Conservation (phyloP, 2,113 vertebrate species). For the Leucoraja erinaceus region DNA sequence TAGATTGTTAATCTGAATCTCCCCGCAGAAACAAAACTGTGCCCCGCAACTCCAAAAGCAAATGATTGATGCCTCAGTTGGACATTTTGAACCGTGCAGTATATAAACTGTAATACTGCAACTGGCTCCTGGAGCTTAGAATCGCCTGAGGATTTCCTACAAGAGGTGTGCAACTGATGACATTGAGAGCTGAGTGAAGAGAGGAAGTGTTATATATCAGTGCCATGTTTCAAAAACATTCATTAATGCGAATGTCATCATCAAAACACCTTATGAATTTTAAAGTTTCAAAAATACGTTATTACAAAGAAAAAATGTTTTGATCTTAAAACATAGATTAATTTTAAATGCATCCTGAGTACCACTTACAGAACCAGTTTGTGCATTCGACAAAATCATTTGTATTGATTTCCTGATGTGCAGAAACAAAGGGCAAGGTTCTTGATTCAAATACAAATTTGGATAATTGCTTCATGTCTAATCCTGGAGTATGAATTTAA, state of each 20-base stretch:
- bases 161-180: background rate
- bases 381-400: background rate
- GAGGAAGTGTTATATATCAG: background rate
- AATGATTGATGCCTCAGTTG: background rate
- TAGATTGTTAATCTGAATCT: too few species aligned
- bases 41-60: background rate
- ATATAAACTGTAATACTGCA: background rate
- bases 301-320: background rate
- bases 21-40: too few species aligned
- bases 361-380: background rate
- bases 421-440: background rate
- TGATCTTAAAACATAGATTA: background rate
- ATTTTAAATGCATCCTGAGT: background rate
- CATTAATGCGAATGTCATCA: background rate
- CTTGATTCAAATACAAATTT: background rate
- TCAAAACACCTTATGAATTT: background rate
- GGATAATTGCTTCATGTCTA: background rate
- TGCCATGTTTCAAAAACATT: background rate
- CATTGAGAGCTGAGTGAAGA: background rate
- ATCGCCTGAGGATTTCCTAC: background rate
- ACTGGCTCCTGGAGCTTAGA: background rate
- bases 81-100: background rate
- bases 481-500: background rate
- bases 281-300: background rate
- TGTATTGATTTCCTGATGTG: background rate